Conservation (phyloP, 2,888 invertebrate species). For the Callimorpha dominula region DNA sequence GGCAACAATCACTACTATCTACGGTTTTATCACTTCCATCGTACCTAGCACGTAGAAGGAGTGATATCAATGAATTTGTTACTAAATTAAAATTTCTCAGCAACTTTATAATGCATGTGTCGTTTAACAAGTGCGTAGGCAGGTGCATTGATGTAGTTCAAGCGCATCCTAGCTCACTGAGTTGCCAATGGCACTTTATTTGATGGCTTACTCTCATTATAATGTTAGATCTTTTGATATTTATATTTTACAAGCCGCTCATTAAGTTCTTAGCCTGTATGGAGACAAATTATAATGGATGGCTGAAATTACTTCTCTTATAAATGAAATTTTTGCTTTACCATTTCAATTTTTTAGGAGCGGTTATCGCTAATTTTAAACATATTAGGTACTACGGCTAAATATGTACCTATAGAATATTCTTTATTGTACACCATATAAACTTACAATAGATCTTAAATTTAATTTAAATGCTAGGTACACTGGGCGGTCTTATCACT, state of each 20-base stretch:
- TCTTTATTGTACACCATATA: too few species aligned
- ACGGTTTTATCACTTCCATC: background rate
- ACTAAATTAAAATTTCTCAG: constrained; percentile 16
- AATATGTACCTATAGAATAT: too few species aligned
- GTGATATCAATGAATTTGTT: background rate
- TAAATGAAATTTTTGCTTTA: background rate
- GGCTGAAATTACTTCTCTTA: background rate
- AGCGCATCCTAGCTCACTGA: constrained; percentile 53
- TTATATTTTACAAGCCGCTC: constrained; percentile 52
- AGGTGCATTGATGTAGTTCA: constrained; percentile 58
- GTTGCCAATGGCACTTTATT: constrained; percentile 61
- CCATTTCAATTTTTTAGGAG: background rate
- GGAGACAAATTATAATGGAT: constrained; percentile 40
- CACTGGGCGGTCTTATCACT: too few species aligned
- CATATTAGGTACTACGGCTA: background rate
- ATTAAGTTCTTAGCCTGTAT: constrained; percentile 45
- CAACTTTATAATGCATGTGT: constrained; percentile 18
- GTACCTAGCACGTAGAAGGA: constrained; percentile 31
- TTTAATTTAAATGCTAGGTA: too few species aligned
- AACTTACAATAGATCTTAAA: too few species aligned
- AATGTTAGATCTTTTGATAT: constrained; percentile 57
- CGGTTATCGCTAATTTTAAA: background rate
- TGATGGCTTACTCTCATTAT: constrained; percentile 61
- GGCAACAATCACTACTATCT: background rate
- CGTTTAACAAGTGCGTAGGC: constrained; percentile 40